phyloP scores from a whole-genome alignment of 2,113 vertebrate species.

The Poeciliopsis occidentalis region DNA sequence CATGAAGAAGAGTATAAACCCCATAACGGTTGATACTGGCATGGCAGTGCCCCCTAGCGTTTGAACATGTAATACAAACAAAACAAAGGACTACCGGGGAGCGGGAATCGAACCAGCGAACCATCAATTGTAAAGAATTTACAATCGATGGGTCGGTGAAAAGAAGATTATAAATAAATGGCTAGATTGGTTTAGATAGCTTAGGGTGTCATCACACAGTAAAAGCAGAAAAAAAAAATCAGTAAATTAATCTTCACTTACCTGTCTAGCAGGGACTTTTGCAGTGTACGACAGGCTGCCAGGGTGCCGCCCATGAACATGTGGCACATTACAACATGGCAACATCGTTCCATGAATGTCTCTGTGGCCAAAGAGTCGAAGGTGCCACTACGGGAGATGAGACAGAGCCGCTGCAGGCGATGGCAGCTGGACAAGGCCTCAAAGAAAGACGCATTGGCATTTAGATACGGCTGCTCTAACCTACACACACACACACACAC shows the following conservation, averaged over 20 bases:
- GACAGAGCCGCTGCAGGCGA: slow-evolving; percentile 88
- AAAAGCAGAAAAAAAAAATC: background rate
- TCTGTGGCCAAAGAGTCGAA: slow-evolving; percentile 87
- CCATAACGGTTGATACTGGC: no score
- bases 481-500: slow-evolving; percentile 68
- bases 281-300: slow-evolving; percentile 87
- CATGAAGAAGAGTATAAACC: no score
- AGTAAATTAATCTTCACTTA: slow-evolving; percentile 65
- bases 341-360: slow-evolving; percentile 87
- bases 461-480: slow-evolving; percentile 95
- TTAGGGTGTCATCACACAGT: background rate
- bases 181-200: no score
- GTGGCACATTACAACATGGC: slow-evolving; percentile 89
- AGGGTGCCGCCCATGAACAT: slow-evolving; percentile 94
- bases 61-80: no score
- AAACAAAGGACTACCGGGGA: no score
- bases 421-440: slow-evolving; percentile 90
- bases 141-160: no score
- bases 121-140: no score
- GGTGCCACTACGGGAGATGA: slow-evolving; percentile 93
- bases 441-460: slow-evolving; percentile 88
- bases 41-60: no score
- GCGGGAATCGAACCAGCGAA: no score
- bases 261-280: slow-evolving; percentile 89
- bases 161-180: no score